Base-by-base conservation (phyloP, 64 coral and sea anemone genomes). In the Montipora capricornis region DNA sequence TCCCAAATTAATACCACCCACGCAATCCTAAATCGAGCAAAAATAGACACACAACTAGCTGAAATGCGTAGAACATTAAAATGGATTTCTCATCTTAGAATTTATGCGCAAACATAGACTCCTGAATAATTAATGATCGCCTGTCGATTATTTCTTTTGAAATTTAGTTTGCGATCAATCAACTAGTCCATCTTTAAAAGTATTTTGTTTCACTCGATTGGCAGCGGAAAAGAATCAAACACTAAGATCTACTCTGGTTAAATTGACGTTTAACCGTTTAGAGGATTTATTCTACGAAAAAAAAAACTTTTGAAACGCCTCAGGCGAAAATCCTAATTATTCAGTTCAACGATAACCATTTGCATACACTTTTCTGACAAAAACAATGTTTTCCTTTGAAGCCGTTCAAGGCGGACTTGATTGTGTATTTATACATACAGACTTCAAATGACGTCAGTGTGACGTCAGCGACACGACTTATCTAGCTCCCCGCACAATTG, bases 361-460 rank as follows among this genome's bases (percentile, higher is more conserved):
- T 24, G 66, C 82, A 86, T 86, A 20, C 82, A 86, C 82, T 86
- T 86, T 86, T 15, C 47, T 86, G 64, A 46, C 46, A 86, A 85
- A 86, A 86, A 71, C 62, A 86, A 71, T 86, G 82, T 86, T 70
- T 86, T 86, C 47, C 16, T 73, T 71, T 73, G 62, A 86, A 12
- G 61, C 71, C 82, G 82, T 73, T 86, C 49, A 70, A 86, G 82
- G 71, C 82, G 67, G 64, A 12, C 81, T 68, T 68, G 12, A 84
- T 84, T 84, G 81, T 84, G 81, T 86, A 86, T 86, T 86, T 86
- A 86, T 86, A 86, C 66, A 70, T 66, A 86, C 82, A 86, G 82
- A 86, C 82, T 69, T 71, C 64, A 86, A 52, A 86, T 86, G 62
- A 86, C 82, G 82, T 86, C 62, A 86, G 64, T 2, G 64, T 86